A percentile compares a stretch with the other conserved stretches of the same genome.
Conservation (phyloP, 2,113 vertebrate genomes). For the Ceyx cyanopectus region DNA sequence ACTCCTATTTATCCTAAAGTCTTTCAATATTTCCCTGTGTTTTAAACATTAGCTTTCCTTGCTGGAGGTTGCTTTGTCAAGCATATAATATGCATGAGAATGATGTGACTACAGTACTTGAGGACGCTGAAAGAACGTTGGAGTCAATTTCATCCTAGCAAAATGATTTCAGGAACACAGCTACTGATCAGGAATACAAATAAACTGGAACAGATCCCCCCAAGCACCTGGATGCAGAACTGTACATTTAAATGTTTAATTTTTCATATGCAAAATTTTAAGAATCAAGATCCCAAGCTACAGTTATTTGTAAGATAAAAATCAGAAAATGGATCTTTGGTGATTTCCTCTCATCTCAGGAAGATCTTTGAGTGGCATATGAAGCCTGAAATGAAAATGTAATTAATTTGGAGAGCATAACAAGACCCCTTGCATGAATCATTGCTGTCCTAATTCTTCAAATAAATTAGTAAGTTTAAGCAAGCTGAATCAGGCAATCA, state of each 20-base stretch:
- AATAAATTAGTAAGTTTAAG: not conserved
- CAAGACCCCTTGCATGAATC: not conserved
- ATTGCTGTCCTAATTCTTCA: not conserved
- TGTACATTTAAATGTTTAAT: constrained; percentile 28
- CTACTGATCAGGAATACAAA: constrained; percentile 48
- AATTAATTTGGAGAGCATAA: not conserved
- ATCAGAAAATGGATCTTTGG: not conserved
- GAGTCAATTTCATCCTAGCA: not conserved
- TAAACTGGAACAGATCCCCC: not conserved
- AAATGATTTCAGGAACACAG: constrained; percentile 22
- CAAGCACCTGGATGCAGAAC: not conserved
- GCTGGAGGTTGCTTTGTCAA: constrained; percentile 6
- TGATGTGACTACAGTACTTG: constrained; percentile 19
- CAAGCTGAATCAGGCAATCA: not conserved
- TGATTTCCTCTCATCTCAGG: not conserved
- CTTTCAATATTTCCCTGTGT: constrained; percentile 30
- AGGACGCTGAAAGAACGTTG: constrained; percentile 9
- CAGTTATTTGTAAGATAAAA: not conserved
- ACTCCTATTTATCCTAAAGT: not conserved
- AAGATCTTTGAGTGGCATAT: not conserved
- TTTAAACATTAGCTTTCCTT: constrained; percentile 16
- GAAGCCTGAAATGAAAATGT: not conserved
- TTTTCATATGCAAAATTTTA: not conserved
- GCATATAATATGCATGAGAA: constrained; percentile 18
- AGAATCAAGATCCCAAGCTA: not conserved